These are phyloP conservation scores for Nudaria mundana DNA, from an alignment of 2,888 invertebrate species.

Conservation along the genomic window DNA sequence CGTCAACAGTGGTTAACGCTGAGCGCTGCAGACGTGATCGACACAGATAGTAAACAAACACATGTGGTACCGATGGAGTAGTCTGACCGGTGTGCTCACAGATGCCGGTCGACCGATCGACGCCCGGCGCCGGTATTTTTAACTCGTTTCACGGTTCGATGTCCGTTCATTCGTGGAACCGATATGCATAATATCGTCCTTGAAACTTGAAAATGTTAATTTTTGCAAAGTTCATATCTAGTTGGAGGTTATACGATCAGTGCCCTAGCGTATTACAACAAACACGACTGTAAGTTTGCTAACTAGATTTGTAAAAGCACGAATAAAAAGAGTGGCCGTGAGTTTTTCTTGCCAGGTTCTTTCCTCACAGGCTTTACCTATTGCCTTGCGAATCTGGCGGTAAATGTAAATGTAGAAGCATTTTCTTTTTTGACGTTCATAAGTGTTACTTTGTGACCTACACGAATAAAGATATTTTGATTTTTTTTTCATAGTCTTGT, in stretches of 20 bases:
- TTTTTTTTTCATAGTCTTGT: too few species aligned
- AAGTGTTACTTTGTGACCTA: too few species aligned
- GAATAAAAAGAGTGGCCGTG: too few species aligned
- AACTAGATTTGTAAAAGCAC: conserved; percentile 63
- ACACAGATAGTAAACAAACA: conserved; percentile 77
- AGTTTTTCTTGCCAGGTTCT: too few species aligned
- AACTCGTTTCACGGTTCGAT: conserved; percentile 79
- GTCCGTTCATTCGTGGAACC: conserved; percentile 75
- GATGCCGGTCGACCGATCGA: conserved; percentile 72
- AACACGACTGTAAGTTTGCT: conserved; percentile 57
- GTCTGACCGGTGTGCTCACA: conserved; percentile 76
- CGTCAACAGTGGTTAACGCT: conserved; percentile 38
- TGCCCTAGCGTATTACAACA: conserved; percentile 37
- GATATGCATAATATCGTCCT: conserved; percentile 76
- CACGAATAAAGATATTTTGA: too few species aligned
- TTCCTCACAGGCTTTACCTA: too few species aligned
- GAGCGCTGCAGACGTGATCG: conserved; percentile 48
- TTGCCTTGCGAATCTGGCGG: too few species aligned
- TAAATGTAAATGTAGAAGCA: too few species aligned
- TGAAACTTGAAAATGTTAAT: conserved; percentile 63
- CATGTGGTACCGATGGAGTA: conserved; percentile 70
- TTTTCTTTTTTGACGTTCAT: too few species aligned
- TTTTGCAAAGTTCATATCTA: conserved; percentile 54
- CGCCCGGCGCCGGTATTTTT: conserved; percentile 72
- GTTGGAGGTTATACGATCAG: conserved; percentile 40